phyloP scores from a whole-genome alignment of 2,113 vertebrate genomes.

The Charadrius vociferus region DNA sequence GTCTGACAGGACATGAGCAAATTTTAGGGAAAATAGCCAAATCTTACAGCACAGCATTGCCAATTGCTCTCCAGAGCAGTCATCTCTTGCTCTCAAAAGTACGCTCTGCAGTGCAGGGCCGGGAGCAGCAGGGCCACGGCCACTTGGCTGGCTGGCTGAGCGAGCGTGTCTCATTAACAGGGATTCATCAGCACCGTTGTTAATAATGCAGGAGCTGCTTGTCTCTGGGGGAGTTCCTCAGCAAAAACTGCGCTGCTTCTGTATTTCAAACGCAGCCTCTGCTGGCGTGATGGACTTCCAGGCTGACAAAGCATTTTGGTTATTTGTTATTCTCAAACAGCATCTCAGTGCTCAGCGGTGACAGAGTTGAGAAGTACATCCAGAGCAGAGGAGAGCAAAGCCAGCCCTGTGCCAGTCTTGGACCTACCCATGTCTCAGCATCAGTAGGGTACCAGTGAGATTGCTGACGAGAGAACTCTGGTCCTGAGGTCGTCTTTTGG shows the following conservation, averaged over 20 bases:
- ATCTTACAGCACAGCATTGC: not conserved
- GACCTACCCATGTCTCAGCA: not conserved
- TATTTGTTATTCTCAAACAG: not conserved
- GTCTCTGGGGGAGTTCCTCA: conserved; percentile 58
- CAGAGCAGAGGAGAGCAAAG: not conserved
- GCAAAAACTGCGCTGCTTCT: conserved; percentile 16
- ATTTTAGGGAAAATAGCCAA: conserved; percentile 4
- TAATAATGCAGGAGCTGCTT: conserved; percentile 68
- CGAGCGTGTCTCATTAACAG: conserved; percentile 34
- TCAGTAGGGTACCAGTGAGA: not conserved
- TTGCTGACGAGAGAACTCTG: not conserved
- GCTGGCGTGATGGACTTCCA: conserved; percentile 24
- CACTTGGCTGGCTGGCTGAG: not conserved
- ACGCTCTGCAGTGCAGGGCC: not conserved
- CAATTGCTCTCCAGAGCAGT: not conserved
- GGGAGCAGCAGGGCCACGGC: not conserved
- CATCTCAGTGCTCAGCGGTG: not conserved
- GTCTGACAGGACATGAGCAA: not conserved
- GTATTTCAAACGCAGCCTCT: conserved; percentile 31
- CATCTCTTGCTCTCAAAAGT: not conserved
- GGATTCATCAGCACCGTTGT: conserved; percentile 43
- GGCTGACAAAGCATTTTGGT: conserved; percentile 30
- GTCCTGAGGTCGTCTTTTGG: not conserved
- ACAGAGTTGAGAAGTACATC: not conserved
- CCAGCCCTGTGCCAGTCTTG: not conserved